Percentiles rank a stretch among this genome's conserved stretches.
Evolutionary conservation across 2,888 invertebrate species (phyloP).

Genomic region (Mylabris sibirica): DNA sequence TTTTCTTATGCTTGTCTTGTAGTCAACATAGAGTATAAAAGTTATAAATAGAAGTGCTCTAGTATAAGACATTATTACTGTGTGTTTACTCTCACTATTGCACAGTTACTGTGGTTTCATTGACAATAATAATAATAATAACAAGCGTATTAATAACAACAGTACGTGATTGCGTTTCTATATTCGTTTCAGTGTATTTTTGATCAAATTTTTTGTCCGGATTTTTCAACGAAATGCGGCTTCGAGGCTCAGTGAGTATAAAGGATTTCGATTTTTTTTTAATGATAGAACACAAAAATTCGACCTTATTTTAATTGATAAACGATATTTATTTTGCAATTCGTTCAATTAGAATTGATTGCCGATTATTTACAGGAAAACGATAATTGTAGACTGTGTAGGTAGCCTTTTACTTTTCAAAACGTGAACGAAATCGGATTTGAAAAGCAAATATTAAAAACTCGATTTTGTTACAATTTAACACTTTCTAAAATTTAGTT

Average conservation of each 20-base stretch:
- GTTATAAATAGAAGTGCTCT: conserved; percentile 34
- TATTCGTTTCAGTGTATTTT: conserved; percentile 28
- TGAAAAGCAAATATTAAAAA: neutral
- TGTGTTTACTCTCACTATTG: conserved; percentile 34
- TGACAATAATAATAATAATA: conserved; percentile 19
- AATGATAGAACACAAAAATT: too few species aligned
- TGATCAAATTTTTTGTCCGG: neutral
- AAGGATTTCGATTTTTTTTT: too few species aligned
- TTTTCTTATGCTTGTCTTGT: neutral
- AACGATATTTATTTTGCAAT: neutral
- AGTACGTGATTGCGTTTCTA: conserved; percentile 28
- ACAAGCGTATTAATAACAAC: neutral
- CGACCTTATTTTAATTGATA: neutral
- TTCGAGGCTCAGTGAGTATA: too few species aligned
- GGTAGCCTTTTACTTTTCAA: neutral
- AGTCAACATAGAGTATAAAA: conserved; percentile 6
- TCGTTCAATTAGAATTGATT: neutral
- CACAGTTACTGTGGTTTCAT: conserved; percentile 37
- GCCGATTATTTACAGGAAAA: neutral
- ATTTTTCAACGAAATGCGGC: too few species aligned
- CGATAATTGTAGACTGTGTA: neutral
- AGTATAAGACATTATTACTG: conserved; percentile 34
- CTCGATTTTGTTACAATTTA: neutral
- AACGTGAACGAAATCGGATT: neutral
- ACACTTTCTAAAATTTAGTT: neutral